Percentiles rank a stretch among this genome's conserved stretches.
phyloP scores from a whole-genome alignment of 2,113 vertebrate genomes.

The Microtus montanus region DNA sequence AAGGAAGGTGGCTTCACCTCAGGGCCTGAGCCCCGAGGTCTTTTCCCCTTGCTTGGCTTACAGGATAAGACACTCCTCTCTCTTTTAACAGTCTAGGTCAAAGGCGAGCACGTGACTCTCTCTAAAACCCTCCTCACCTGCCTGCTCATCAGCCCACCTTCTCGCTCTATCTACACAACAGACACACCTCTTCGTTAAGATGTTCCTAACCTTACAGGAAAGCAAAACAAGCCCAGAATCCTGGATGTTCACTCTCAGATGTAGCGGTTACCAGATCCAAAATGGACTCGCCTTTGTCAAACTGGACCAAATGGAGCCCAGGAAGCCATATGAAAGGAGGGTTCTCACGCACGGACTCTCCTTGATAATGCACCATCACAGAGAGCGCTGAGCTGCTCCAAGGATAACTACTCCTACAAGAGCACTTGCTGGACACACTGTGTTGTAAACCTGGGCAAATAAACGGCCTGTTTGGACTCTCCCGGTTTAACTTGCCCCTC shows the following conservation, averaged over 20 bases:
- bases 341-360: not conserved
- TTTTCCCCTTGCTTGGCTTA: not conserved
- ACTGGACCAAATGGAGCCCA: no score
- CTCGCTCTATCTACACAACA: no score
- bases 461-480: not conserved
- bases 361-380: not conserved
- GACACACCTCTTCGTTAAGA: not conserved
- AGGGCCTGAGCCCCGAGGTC: not conserved
- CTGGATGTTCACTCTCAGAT: not conserved
- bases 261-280: not conserved
- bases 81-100: not conserved
- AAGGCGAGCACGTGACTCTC: rapidly evolving
- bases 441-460: not conserved
- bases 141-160: not conserved
- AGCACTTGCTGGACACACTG: not conserved
- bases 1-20: not conserved
- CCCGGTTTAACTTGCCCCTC: not conserved
- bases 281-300: not conserved
- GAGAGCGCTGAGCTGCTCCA: no score
- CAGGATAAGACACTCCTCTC: not conserved
- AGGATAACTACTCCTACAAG: not conserved
- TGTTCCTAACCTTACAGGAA: no score
- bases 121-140: not conserved
- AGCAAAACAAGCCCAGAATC: no score
- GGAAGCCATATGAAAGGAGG: not conserved